Evolutionary conservation across 1,140 invertebrate species (phyloP), one percentile per base, ranked within the genome.

Genomic region (Brachionus asplanchnoidis): DNA sequence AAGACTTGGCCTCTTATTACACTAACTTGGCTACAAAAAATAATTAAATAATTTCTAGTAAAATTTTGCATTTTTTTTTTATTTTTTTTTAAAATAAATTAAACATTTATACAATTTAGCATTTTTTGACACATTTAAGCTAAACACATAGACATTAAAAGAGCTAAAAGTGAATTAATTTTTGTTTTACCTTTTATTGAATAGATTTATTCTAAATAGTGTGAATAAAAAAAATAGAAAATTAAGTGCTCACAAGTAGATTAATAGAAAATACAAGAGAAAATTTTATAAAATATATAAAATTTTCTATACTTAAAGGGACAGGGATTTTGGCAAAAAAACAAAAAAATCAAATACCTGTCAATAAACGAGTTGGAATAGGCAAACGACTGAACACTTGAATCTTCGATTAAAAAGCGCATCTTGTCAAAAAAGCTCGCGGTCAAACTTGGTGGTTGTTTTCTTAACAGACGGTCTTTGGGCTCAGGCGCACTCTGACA

Each of bases 371-470:
- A 95, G 87, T 95, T 95, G 87, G 94, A 93, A 85, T 95, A 93
- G 17, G 96, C 96, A 89, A 98, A 98, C 89, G 95, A 96, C 90
- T 99, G 97, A 17, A 98, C 92, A 90, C 96, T 97, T 88, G 95
- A 95, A 89, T 97, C 95, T 90, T 98, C 96, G 86, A 99, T 97
- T 53, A 99, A 92, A 90, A 99, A 99, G 88, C 96, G 95, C 94
- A 98, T 97, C 87, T 95, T 93, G 89, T 99, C 95, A 89, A 97
- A 98, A 92, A 99, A 99, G 0, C 96, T 97, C 0, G 96, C 96
- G 0, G 96, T 97, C 85, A 97, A 95, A 17, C 95, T 94, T 1
- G 96, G 95, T 1, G 96, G 95, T 88, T 98, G 95, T 90, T 97
- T 97, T 65, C 95, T 90, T 6, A 98, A 91, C 1, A 98, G 91